phyloP scores from a whole-genome alignment of 2,888 invertebrate genomes.

The Drosophila emarginata region DNA sequence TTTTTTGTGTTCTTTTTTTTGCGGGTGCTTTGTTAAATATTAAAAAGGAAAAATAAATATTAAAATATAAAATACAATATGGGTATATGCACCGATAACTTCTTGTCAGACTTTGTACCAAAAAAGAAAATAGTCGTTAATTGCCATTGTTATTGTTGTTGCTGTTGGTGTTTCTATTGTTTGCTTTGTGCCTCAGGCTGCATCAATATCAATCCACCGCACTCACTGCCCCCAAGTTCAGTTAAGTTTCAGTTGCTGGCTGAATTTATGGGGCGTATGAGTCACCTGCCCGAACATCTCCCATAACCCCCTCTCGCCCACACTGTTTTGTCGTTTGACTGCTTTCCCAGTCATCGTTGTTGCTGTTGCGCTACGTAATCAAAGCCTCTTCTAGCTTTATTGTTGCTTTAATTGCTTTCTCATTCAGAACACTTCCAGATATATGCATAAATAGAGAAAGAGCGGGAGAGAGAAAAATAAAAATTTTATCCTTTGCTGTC shows the following conservation, averaged over 20 bases:
- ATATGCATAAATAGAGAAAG: slow-evolving; percentile 31
- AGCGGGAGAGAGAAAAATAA: slow-evolving; percentile 29
- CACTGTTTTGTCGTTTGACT: slow-evolving; percentile 65
- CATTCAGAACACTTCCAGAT: slow-evolving; percentile 13
- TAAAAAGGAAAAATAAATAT: neutral
- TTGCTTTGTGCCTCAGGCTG: slow-evolving; percentile 11
- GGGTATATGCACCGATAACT: slow-evolving; percentile 23
- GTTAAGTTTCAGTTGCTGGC: slow-evolving; percentile 14
- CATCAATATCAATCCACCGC: slow-evolving; percentile 3
- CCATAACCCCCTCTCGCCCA: slow-evolving; percentile 41
- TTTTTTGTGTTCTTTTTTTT: slow-evolving; percentile 31
- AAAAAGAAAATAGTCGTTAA: slow-evolving; percentile 35
- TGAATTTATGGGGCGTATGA: slow-evolving; percentile 77
- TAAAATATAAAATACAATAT: slow-evolving; percentile 5
- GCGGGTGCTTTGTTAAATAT: neutral
- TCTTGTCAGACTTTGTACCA: slow-evolving; percentile 37
- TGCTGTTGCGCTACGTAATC: slow-evolving; percentile 67
- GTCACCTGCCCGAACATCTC: slow-evolving; percentile 71
- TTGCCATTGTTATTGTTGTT: slow-evolving; percentile 23
- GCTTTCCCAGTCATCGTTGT: slow-evolving; percentile 42
- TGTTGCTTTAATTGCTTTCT: slow-evolving; percentile 33
- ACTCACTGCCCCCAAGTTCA: slow-evolving; percentile 4
- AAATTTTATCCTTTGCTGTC: slow-evolving; percentile 17
- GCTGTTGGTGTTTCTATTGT: neutral
- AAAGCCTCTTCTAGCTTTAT: slow-evolving; percentile 54